These are phyloP conservation scores for Hemichromis elongatus DNA, from an alignment of 2,113 vertebrate genomes.

Conservation along the genomic window DNA sequence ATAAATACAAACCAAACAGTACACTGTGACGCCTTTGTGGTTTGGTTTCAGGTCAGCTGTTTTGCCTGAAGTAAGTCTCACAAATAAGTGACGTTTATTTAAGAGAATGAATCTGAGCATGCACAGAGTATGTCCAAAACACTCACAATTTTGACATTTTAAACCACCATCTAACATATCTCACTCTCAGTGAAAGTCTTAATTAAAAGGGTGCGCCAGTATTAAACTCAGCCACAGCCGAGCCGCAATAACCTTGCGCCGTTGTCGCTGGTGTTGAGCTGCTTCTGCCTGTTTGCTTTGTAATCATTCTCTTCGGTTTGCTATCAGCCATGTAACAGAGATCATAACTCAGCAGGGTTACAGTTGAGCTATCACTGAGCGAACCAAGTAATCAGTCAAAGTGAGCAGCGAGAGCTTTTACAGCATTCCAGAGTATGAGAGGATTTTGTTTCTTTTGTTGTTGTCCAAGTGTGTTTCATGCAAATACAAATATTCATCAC, in stretches of 20 bases:
- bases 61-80: not conserved
- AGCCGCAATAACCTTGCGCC: constrained; percentile 3
- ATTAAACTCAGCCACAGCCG: constrained; percentile 23
- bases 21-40: not conserved
- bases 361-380: not conserved
- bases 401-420: not conserved
- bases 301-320: constrained; percentile 16
- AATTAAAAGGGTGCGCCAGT: constrained; percentile 23
- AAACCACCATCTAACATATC: not conserved
- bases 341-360: constrained; percentile 1
- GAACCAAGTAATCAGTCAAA: constrained; percentile 23
- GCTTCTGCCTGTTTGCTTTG: constrained; percentile 17
- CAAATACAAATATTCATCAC: constrained; percentile 22
- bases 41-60: constrained; percentile 20
- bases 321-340: constrained; percentile 6
- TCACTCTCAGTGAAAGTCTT: not conserved
- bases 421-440: not conserved
- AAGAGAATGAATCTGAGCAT: not conserved
- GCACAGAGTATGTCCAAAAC: not conserved
- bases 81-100: not conserved
- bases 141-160: not conserved
- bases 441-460: not conserved
- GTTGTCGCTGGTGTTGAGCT: not conserved
- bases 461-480: not conserved
- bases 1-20: not conserved